Base-by-base conservation (phyloP, 1,140 invertebrate genomes). In the Drosophila murphyi region DNA sequence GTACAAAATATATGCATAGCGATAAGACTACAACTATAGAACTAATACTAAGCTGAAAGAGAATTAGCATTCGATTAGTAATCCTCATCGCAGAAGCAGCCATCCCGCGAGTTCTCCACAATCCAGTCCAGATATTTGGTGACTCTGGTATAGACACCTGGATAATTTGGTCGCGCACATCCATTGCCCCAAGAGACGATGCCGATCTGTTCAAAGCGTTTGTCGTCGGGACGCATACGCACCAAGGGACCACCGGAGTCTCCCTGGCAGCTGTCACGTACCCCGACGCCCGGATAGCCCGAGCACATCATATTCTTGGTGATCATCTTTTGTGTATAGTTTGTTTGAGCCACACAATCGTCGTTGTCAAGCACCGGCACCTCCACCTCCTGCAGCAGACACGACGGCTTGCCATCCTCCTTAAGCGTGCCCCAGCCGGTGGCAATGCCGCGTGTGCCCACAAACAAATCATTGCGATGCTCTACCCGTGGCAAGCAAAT, bases 171-270 rank as follows among this genome's bases (percentile, higher is more conserved):
- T 55, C 96, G 92, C 0, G 95, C 96, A 92, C 96, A 97, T 6
- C 96, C 95, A 85, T 95, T 94, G 32, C 94, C 94, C 94, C 94
- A 95, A 3, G 94, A 95, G 0, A 95, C 94, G 0, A 95, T 93
- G 32, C 96, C 96, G 78, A 97, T 97, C 47, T 96, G 92, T 92
- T 97, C 96, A 86, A 96, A 96, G 47, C 95, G 95, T 89, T 96
- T 95, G 83, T 96, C 95, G 78, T 96, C 95, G 69, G 94, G 93
- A 89, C 95, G 94, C 92, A 96, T 94, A 0, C 95, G 93, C 5
- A 97, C 95, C 10, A 98, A 92, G 3, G 97, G 97, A n/a, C 97
- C 97, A 63, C 97, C 97, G 80, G 97, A 98, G 92, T 98, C 97
- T 20, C 97, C 97, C 96, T 98, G 97, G 88, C 97, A 98, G 32